These are phyloP conservation scores for Drosophila sucinea DNA, from an alignment of 1,140 invertebrate species.

Conservation along the genomic window DNA sequence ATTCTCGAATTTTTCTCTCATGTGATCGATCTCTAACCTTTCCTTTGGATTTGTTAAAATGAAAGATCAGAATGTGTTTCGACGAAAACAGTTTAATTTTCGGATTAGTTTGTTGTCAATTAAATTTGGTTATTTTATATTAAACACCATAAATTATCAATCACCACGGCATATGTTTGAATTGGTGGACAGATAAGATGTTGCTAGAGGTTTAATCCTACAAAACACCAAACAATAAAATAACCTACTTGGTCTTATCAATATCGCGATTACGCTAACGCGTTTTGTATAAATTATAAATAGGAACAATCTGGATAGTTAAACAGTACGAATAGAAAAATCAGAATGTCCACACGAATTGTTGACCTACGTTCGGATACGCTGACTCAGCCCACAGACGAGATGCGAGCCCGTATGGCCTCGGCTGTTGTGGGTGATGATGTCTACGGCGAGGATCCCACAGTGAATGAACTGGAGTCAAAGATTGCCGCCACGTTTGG, in stretches of 20 bases:
- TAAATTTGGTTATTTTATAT: too few species aligned
- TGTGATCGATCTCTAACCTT: too few species aligned
- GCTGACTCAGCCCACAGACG: constrained; percentile 86
- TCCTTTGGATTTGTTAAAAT: too few species aligned
- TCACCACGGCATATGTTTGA: too few species aligned
- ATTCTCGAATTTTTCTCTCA: too few species aligned
- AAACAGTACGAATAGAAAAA: background rate
- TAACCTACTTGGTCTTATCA: background rate
- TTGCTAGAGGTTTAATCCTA: background rate
- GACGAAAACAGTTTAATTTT: too few species aligned
- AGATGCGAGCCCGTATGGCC: constrained; percentile 94
- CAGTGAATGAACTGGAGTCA: constrained; percentile 91
- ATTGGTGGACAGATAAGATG: too few species aligned
- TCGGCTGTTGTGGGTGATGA: constrained; percentile 95
- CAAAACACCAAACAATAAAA: background rate
- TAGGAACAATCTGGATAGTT: background rate
- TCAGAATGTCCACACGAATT: constrained; percentile 37
- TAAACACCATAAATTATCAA: too few species aligned
- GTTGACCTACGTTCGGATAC: constrained; percentile 84
- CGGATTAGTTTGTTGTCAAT: too few species aligned
- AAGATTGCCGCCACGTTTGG: constrained; percentile 90
- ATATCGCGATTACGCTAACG: background rate
- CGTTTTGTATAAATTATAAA: background rate
- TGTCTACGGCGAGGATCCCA: constrained; percentile 96
- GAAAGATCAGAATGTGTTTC: too few species aligned